Evolutionary conservation across 2,113 vertebrate species (phyloP).

Genomic region (Deroptyus accipitrinus): DNA sequence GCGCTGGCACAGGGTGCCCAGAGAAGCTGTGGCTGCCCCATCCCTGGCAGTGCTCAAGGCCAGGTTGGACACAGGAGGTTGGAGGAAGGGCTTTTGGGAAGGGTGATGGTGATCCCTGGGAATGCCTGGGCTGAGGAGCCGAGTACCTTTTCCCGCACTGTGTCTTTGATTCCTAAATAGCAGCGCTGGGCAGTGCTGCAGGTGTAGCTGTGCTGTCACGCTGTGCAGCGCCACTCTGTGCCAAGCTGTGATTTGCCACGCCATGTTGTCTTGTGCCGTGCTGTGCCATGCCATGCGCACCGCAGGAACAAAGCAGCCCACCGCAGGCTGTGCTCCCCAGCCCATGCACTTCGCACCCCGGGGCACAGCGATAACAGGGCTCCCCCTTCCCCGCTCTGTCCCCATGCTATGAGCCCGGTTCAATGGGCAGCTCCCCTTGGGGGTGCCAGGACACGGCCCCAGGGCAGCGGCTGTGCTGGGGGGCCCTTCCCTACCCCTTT

Average conservation of each 20-base stretch:
- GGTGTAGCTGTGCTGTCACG: background rate
- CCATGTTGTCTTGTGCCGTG: rapidly evolving
- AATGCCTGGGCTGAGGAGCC: too few species aligned
- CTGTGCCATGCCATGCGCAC: rapidly evolving
- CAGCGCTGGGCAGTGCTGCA: background rate
- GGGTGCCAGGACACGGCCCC: background rate
- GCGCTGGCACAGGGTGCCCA: background rate
- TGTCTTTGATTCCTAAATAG: rapidly evolving
- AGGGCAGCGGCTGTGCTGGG: rapidly evolving
- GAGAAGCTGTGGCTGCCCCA: background rate
- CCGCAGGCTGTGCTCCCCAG: background rate
- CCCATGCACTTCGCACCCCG: rapidly evolving
- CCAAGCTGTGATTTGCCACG: background rate
- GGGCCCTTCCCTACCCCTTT: background rate
- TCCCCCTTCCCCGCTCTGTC: rapidly evolving
- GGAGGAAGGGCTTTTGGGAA: background rate
- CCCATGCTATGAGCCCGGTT: rapidly evolving
- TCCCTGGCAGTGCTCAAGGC: background rate
- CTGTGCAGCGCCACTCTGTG: rapidly evolving
- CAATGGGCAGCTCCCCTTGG: background rate
- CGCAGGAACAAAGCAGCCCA: rapidly evolving
- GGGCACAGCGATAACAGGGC: rapidly evolving
- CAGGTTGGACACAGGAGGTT: background rate
- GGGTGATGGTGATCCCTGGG: background rate
- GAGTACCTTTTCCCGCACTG: background rate